These are phyloP conservation scores for Dolichallabes microphthalmus DNA, from an alignment of 2,113 vertebrate species.

Conservation along the genomic window DNA sequence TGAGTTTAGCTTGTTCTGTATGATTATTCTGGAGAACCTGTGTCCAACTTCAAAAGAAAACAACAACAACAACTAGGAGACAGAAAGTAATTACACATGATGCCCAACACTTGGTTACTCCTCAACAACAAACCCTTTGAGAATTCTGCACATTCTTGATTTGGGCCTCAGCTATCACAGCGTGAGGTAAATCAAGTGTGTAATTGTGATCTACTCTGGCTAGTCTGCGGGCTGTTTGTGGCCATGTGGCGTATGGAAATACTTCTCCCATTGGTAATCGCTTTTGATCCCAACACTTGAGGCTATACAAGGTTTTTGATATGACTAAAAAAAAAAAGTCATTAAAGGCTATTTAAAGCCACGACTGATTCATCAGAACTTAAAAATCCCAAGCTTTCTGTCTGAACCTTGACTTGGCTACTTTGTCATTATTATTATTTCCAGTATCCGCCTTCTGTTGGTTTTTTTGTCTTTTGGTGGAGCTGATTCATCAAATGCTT, in stretches of 20 bases:
- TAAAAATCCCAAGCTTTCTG: neutral
- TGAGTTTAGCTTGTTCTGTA: neutral
- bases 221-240: constrained; percentile 15
- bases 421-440: neutral
- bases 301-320: neutral
- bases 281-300: neutral
- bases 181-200: constrained; percentile 19
- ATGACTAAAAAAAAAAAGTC: neutral
- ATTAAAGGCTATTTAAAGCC: neutral
- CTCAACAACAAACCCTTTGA: neutral
- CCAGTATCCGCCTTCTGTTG: neutral
- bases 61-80: neutral
- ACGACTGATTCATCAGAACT: neutral
- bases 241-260: neutral
- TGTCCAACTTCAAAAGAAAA: neutral
- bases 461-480: neutral
- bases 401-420: neutral
- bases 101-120: neutral
- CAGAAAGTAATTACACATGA: neutral
- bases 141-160: neutral
- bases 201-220: constrained; percentile 10
- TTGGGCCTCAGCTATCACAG: neutral
- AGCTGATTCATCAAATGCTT: neutral
- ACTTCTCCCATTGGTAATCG: neutral
- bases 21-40: neutral